These are phyloP conservation scores for Lathamus discolor DNA, from an alignment of 2,113 vertebrate species.

Conservation along the genomic window DNA sequence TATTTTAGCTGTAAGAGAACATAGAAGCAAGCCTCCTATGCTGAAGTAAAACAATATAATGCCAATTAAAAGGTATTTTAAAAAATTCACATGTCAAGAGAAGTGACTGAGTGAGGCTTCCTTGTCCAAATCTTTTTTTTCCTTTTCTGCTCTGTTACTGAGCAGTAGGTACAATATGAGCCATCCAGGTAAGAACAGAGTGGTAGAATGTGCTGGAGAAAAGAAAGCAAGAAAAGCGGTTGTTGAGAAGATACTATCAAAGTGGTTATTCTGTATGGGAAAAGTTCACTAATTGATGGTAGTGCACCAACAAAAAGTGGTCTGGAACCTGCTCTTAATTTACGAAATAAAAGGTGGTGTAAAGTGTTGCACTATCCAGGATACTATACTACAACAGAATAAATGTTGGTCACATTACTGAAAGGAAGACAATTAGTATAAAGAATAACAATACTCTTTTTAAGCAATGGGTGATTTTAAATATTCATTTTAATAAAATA, in stretches of 20 bases:
- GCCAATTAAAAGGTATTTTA: background rate
- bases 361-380: background rate
- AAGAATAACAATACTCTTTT: background rate
- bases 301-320: background rate
- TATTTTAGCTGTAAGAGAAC: background rate
- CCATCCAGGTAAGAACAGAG: background rate
- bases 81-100: background rate
- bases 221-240: background rate
- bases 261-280: background rate
- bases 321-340: background rate
- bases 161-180: background rate
- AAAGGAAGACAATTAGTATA: background rate
- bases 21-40: background rate
- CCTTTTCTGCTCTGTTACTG: background rate
- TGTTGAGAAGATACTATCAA: background rate
- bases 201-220: background rate
- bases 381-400: background rate
- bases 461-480: slow-evolving; percentile 28
- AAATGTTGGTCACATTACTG: background rate
- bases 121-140: background rate
- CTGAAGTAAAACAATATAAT: background rate
- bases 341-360: background rate
- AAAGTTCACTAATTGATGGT: background rate
- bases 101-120: background rate
- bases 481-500: slow-evolving; percentile 62